Evolutionary conservation across 2,113 vertebrate species (phyloP).

Genomic region (Fregetta grallaria): DNA sequence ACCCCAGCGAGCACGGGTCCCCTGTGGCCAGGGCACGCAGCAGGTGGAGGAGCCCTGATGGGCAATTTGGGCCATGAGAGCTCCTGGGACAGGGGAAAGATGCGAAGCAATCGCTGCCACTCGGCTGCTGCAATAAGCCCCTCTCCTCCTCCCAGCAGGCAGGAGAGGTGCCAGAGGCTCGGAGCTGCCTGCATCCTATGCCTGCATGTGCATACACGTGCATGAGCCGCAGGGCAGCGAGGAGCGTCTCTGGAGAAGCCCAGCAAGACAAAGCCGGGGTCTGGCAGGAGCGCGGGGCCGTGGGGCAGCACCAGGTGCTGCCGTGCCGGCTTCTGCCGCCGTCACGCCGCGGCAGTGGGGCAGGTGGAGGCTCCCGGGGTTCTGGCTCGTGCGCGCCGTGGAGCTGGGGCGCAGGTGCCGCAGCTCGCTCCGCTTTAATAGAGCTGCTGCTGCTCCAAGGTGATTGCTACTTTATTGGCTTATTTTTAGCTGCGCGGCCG

Average conservation of each 20-base stretch:
- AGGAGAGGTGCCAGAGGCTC: background rate
- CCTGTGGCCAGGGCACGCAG: background rate
- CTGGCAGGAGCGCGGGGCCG: accelerated
- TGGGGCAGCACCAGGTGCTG: background rate
- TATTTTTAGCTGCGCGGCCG: background rate
- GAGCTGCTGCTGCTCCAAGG: conserved; percentile 14
- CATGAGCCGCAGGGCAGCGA: background rate
- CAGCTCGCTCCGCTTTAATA: background rate
- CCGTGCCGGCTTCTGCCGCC: background rate
- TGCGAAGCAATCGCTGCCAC: background rate
- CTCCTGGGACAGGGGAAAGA: background rate
- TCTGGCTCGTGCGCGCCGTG: accelerated
- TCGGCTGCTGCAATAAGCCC: background rate
- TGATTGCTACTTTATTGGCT: conserved; percentile 46
- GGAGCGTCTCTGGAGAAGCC: background rate
- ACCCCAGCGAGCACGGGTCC: accelerated
- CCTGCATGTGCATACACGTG: no score
- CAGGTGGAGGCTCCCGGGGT: background rate
- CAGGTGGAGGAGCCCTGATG: accelerated
- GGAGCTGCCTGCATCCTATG: background rate
- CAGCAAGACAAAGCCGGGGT: background rate
- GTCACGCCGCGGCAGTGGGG: accelerated
- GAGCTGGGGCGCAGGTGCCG: background rate
- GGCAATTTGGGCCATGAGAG: accelerated
- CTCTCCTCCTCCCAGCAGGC: background rate